Conservation (phyloP, 2,888 invertebrate species). For the Troides helena region DNA sequence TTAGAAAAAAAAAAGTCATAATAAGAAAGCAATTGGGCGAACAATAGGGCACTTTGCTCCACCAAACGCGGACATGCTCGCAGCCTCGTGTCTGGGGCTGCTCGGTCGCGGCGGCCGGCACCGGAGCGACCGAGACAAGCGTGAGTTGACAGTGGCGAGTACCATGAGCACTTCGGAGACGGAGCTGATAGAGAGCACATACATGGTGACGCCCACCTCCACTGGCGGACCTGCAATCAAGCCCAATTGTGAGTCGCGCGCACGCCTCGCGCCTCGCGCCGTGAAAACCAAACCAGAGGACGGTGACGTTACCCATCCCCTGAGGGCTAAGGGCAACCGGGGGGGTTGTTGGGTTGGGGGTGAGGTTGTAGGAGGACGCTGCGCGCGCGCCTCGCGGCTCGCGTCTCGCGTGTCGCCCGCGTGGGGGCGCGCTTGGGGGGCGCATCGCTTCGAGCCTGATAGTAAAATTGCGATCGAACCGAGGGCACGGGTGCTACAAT, state of each 20-base stretch:
- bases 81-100: conserved; percentile 80
- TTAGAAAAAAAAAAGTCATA: conserved; percentile 40
- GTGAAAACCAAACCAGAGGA: conserved; percentile 65
- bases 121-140: conserved; percentile 45
- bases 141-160: conserved; percentile 89
- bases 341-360: not conserved
- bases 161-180: conserved; percentile 99
- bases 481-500: conserved; percentile 79
- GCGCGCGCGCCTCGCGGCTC: conserved; percentile 35
- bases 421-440: not conserved
- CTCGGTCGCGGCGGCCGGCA: conserved; percentile 64
- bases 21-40: conserved; percentile 77
- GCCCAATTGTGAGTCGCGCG: conserved; percentile 77
- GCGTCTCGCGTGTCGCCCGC: not conserved
- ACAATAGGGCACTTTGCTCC: conserved; percentile 56
- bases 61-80: conserved; percentile 77
- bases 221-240: conserved; percentile 95
- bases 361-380: conserved; percentile 38
- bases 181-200: conserved; percentile 98
- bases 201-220: conserved; percentile 98
- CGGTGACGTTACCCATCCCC: conserved; percentile 70
- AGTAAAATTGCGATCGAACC: conserved; percentile 58
- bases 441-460: conserved; percentile 52
- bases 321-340: conserved; percentile 46
- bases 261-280: conserved; percentile 49